Conservation (phyloP, 1,140 invertebrate species). For the Lamellibrachia luymesi region DNA sequence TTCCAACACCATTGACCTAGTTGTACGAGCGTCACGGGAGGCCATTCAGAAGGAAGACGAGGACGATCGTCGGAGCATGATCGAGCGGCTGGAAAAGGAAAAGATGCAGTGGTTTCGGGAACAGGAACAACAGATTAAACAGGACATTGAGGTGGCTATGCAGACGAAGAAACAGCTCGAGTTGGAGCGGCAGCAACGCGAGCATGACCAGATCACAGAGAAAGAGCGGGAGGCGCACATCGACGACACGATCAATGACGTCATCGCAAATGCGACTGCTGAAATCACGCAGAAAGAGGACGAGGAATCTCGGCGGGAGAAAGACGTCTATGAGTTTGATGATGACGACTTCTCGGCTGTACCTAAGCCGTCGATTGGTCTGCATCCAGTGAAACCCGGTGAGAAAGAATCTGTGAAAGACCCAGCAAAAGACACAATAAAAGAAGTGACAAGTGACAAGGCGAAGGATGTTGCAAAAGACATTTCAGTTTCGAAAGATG, state of each 20-base stretch:
- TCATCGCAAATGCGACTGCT: constrained; percentile 3
- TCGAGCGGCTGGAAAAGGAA: background rate
- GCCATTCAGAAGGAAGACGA: background rate
- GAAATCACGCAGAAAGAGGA: background rate
- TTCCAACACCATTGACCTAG: background rate
- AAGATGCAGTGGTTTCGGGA: background rate
- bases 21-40: background rate
- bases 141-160: background rate
- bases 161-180: background rate
- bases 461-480: background rate
- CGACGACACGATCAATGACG: background rate
- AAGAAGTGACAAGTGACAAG: background rate
- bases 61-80: background rate
- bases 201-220: background rate
- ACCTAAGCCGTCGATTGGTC: background rate
- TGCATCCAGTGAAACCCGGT: background rate
- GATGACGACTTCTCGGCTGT: background rate
- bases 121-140: background rate
- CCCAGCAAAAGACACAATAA: background rate
- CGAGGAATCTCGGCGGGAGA: background rate
- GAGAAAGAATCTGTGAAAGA: background rate
- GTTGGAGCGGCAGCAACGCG: background rate
- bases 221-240: background rate
- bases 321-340: background rate
- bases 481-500: background rate